A percentile compares a stretch with the other conserved stretches of the same genome.
phyloP scores from a whole-genome alignment of 1,140 invertebrate species.

The Drosophila yakuba region DNA sequence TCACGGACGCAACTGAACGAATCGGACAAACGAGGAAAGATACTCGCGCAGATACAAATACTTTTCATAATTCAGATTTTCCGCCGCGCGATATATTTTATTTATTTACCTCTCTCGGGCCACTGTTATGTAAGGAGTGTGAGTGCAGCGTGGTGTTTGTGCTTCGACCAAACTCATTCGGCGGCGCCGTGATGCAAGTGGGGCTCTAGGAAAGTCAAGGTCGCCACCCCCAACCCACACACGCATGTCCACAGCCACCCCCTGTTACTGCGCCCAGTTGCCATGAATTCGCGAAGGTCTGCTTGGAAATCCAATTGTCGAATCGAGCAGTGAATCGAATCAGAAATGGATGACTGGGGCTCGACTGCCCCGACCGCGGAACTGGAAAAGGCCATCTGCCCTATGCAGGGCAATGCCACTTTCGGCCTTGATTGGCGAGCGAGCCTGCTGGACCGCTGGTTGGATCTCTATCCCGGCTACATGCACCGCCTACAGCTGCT shows the following conservation, averaged over 20 bases:
- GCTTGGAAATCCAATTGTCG: constrained; percentile 42
- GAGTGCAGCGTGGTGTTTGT: constrained; percentile 24
- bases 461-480: constrained; percentile 35
- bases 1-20: constrained; percentile 64
- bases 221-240: constrained; percentile 24
- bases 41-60: constrained; percentile 52
- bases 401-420: constrained; percentile 61
- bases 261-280: constrained; percentile 48
- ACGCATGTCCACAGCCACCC: neutral
- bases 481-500: constrained; percentile 31
- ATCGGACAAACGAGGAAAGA: constrained; percentile 55
- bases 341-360: constrained; percentile 59
- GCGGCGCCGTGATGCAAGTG: constrained; percentile 41
- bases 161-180: constrained; percentile 22
- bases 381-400: constrained; percentile 44
- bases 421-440: constrained; percentile 9
- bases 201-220: constrained; percentile 73
- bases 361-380: constrained; percentile 3
- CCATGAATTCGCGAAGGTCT: constrained; percentile 58
- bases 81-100: constrained; percentile 68
- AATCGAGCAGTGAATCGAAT: constrained; percentile 31
- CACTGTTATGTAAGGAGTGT: constrained; percentile 64
- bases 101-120: constrained; percentile 66
- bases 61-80: constrained; percentile 75
- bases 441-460: constrained; percentile 26